phyloP scores from a whole-genome alignment of 37 sponge, comb jelly and placozoan genomes.

The Crambe crambe region DNA sequence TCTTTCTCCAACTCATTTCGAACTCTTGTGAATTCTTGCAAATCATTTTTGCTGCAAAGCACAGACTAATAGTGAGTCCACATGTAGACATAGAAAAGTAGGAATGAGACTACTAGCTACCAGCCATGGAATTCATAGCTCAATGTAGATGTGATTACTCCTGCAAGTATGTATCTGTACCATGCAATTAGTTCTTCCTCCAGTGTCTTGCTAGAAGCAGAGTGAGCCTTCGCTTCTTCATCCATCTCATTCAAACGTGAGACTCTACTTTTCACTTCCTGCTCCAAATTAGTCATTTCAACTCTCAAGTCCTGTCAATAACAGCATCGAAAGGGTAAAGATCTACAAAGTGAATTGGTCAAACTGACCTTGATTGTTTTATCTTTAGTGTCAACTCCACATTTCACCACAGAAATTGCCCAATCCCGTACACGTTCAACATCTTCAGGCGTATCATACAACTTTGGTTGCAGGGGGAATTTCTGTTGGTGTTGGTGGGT shows the following conservation, averaged over 20 bases:
- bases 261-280: neutral
- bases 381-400: conserved; percentile 36
- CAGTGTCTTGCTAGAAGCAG: conserved; percentile 19
- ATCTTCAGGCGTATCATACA: conserved; percentile 44
- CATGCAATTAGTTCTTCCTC: conserved; percentile 52
- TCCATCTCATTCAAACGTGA: conserved; percentile 24
- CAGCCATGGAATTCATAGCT: no score
- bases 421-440: conserved; percentile 40
- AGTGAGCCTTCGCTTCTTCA: conserved; percentile 39
- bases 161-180: no score
- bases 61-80: neutral
- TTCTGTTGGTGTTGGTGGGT: conserved; percentile 4
- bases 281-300: neutral
- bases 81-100: neutral
- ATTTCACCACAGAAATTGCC: conserved; percentile 38
- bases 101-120: no score
- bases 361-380: conserved; percentile 22
- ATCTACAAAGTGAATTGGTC: neutral
- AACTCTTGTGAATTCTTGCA: conserved; percentile 20
- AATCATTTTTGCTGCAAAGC: conserved; percentile 19
- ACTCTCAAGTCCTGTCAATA: conserved; percentile 21
- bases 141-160: no score
- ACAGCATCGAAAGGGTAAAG: neutral
- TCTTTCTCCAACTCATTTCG: conserved; percentile 31
- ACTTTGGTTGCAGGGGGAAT: conserved; percentile 32